Evolutionary conservation across 2,888 invertebrate genomes (phyloP).

Genomic region (Idaea dimidiata): DNA sequence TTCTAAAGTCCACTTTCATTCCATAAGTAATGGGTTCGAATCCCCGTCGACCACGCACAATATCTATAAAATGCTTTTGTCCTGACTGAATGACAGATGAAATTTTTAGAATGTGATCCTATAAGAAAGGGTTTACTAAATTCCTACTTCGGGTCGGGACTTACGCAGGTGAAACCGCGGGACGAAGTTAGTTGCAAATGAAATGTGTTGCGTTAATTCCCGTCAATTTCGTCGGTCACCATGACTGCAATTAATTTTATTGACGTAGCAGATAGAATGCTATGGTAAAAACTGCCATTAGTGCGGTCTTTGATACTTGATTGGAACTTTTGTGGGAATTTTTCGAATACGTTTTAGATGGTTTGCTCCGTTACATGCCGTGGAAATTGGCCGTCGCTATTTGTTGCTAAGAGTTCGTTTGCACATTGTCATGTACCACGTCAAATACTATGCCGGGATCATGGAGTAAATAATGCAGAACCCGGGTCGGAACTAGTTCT

Average conservation of each 20-base stretch:
- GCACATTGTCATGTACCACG: neutral
- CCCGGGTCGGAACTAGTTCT: too few relatives aligned
- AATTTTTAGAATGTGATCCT: too few relatives aligned
- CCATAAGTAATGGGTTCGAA: too few relatives aligned
- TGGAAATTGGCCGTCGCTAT: neutral
- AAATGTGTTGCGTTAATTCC: neutral
- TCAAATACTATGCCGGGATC: neutral
- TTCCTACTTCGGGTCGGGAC: too few relatives aligned
- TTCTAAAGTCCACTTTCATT: too few relatives aligned
- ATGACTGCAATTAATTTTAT: neutral
- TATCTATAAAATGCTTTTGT: too few relatives aligned
- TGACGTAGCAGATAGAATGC: neutral
- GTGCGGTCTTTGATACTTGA: neutral
- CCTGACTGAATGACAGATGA: too few relatives aligned
- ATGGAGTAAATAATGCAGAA: neutral
- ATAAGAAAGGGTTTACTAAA: too few relatives aligned
- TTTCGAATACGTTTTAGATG: constrained; percentile 1
- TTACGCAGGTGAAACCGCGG: too few relatives aligned
- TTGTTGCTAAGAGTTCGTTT: neutral
- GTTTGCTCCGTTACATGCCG: neutral
- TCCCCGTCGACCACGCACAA: too few relatives aligned
- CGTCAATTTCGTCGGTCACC: neutral
- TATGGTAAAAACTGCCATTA: neutral
- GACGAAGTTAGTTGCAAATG: neutral
- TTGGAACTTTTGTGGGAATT: neutral